A percentile compares a stretch with the other conserved stretches of the same genome.
These are phyloP conservation scores for Trachelus stipa DNA, from an alignment of 2,888 invertebrate genomes.

Conservation along the genomic window DNA sequence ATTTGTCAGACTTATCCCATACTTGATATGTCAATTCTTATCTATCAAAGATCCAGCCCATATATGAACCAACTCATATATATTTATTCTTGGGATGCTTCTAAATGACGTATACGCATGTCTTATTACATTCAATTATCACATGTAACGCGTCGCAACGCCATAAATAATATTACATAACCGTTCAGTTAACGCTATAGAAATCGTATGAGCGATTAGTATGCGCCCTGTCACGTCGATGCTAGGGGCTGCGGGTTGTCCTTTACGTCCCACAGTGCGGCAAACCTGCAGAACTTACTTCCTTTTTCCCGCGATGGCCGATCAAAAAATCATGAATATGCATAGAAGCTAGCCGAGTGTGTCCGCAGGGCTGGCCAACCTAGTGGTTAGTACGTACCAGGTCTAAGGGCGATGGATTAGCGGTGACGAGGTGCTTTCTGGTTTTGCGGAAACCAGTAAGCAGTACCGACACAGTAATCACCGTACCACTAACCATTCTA, in stretches of 20 bases:
- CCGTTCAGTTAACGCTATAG: neutral
- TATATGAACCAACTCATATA: neutral
- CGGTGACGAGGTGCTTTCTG: conserved; percentile 17
- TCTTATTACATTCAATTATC: neutral
- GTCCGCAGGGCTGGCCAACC: conserved; percentile 19
- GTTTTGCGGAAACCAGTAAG: neutral
- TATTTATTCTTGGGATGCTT: neutral
- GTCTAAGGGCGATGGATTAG: conserved; percentile 26
- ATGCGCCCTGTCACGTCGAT: conserved; percentile 57
- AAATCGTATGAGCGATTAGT: conserved; percentile 51
- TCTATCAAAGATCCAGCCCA: neutral
- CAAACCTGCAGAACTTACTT: conserved; percentile 58
- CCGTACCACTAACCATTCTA: neutral
- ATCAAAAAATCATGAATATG: conserved; percentile 64
- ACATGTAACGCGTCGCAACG: neutral
- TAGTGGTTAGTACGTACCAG: neutral
- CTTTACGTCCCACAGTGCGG: conserved; percentile 44
- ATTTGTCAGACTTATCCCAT: neutral
- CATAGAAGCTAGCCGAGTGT: conserved; percentile 39
- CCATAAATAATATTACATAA: neutral
- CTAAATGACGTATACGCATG: neutral
- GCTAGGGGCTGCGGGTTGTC: conserved; percentile 51
- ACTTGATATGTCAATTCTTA: neutral
- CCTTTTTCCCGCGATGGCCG: conserved; percentile 62
- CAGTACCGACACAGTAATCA: conserved; percentile 7